Evolutionary conservation across 1,140 invertebrate genomes (phyloP).

Genomic region (Chironomus tepperi): DNA sequence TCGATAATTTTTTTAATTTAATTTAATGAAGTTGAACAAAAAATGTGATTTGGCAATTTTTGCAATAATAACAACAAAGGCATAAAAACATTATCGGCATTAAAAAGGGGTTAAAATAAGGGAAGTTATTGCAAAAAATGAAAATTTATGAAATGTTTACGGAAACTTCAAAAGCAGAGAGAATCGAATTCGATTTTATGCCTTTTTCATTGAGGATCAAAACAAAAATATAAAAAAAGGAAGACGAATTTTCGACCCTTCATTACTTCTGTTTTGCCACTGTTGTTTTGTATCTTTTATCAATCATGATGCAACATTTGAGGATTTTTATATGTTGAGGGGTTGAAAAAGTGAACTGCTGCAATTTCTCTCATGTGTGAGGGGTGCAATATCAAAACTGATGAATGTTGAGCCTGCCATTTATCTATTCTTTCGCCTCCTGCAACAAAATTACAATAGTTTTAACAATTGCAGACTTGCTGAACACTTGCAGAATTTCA

Average conservation of each 20-base stretch:
- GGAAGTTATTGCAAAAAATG: neutral
- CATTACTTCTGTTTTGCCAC: neutral
- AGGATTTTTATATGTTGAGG: neutral
- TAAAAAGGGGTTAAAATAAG: too few species aligned
- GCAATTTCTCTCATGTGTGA: neutral
- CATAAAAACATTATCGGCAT: too few species aligned
- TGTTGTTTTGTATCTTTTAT: neutral
- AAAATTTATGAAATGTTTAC: neutral
- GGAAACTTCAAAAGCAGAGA: neutral
- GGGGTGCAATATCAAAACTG: neutral
- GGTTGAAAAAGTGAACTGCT: neutral
- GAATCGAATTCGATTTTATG: slow-evolving; percentile 9
- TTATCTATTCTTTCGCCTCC: neutral
- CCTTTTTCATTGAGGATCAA: neutral
- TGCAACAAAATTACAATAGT: too few species aligned
- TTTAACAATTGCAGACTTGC: neutral
- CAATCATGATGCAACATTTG: neutral
- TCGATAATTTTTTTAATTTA: too few species aligned
- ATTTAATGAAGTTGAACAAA: too few species aligned
- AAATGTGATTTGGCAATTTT: too few species aligned
- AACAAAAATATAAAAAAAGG: neutral
- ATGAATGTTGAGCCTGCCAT: neutral
- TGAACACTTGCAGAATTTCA: neutral
- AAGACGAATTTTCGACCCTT: neutral
- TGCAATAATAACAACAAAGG: too few species aligned